Evolutionary conservation across 2,797 vertebrate genomes (phyloP).

Genomic region (Naso thynnoides): DNA sequence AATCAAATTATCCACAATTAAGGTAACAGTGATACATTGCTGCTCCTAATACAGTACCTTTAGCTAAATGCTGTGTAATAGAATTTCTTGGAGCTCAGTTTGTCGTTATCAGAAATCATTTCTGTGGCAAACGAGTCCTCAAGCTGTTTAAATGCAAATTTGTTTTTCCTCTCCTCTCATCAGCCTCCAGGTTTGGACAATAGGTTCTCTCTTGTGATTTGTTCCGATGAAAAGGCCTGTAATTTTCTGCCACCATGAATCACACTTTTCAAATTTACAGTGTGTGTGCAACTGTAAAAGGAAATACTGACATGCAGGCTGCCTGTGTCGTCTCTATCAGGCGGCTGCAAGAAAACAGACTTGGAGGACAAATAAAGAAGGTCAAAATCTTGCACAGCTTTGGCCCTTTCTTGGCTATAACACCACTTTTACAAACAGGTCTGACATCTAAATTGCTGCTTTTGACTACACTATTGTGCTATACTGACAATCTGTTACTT

Average conservation of each 20-base stretch:
- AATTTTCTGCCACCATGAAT: slow-evolving; percentile 66
- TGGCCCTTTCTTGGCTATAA: slow-evolving; percentile 42
- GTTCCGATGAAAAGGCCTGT: slow-evolving; percentile 60
- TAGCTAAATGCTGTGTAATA: slow-evolving; percentile 10
- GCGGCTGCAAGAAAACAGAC: slow-evolving; percentile 24
- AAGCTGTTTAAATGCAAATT: slow-evolving; percentile 72
- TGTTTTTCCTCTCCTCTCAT: slow-evolving; percentile 57
- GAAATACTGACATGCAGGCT: slow-evolving; percentile 44
- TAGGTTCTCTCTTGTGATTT: slow-evolving; percentile 54
- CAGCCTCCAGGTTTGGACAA: slow-evolving; percentile 62
- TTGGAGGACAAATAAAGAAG: slow-evolving; percentile 22
- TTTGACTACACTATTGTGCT: slow-evolving; percentile 59
- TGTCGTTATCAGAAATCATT: slow-evolving; percentile 38
- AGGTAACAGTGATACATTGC: slow-evolving; percentile 14
- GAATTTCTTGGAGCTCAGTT: slow-evolving; percentile 8
- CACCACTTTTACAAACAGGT: slow-evolving; percentile 43
- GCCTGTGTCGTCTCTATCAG: slow-evolving; percentile 26
- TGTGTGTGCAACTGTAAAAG: slow-evolving; percentile 22
- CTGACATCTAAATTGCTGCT: slow-evolving; percentile 74
- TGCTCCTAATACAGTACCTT: slow-evolving; percentile 23
- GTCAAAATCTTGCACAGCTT: slow-evolving; percentile 17
- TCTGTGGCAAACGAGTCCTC: slow-evolving; percentile 33
- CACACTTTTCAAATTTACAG: slow-evolving; percentile 62
- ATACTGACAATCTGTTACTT: slow-evolving; percentile 55
- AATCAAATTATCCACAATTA: slow-evolving; percentile 28